Percentiles rank a stretch among this genome's conserved stretches.
Conservation (phyloP, 1,140 invertebrate genomes). For the Atopsyche davidsoni region DNA sequence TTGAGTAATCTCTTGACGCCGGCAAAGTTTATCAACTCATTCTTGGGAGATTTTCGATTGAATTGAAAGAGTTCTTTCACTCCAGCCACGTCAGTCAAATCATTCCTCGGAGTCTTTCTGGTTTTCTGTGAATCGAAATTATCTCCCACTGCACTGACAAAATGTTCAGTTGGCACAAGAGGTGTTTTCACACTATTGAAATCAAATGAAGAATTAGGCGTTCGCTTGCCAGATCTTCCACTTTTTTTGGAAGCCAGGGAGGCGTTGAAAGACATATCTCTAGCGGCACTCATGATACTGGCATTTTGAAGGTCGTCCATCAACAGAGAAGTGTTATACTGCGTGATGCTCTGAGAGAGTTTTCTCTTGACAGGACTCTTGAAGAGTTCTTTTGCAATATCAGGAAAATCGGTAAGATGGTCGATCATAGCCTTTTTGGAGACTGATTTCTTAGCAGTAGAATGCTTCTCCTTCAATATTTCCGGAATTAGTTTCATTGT, state of each 20-base stretch:
- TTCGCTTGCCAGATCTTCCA: slow-evolving; percentile 27
- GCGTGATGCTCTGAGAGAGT: slow-evolving; percentile 42
- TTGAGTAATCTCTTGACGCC: slow-evolving; percentile 38
- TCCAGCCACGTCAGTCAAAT: slow-evolving; percentile 39
- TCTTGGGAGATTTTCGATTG: slow-evolving; percentile 36
- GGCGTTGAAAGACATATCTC: slow-evolving; percentile 29
- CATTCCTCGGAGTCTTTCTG: slow-evolving; percentile 40
- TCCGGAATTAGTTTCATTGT: slow-evolving; percentile 37
- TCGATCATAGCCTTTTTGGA: slow-evolving; percentile 45
- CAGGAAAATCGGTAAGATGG: slow-evolving; percentile 37
- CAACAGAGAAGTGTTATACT: slow-evolving; percentile 12
- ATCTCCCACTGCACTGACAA: slow-evolving; percentile 38
- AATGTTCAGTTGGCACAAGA: slow-evolving; percentile 33
- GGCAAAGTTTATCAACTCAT: slow-evolving; percentile 40
- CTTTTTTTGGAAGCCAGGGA: slow-evolving; percentile 30
- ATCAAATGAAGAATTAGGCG: slow-evolving; percentile 30
- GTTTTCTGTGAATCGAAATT: slow-evolving; percentile 34
- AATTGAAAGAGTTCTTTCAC: slow-evolving; percentile 37
- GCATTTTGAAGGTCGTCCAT: slow-evolving; percentile 21
- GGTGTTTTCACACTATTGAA: slow-evolving; percentile 27
- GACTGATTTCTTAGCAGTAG: slow-evolving; percentile 42
- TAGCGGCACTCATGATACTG: slow-evolving; percentile 24
- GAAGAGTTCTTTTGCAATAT: slow-evolving; percentile 44
- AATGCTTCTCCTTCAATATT: slow-evolving; percentile 45
- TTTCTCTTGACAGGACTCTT: slow-evolving; percentile 46